Percentiles rank a stretch among this genome's conserved stretches.
phyloP scores from a whole-genome alignment of 2,113 vertebrate genomes.

The Ranitomeya variabilis region DNA sequence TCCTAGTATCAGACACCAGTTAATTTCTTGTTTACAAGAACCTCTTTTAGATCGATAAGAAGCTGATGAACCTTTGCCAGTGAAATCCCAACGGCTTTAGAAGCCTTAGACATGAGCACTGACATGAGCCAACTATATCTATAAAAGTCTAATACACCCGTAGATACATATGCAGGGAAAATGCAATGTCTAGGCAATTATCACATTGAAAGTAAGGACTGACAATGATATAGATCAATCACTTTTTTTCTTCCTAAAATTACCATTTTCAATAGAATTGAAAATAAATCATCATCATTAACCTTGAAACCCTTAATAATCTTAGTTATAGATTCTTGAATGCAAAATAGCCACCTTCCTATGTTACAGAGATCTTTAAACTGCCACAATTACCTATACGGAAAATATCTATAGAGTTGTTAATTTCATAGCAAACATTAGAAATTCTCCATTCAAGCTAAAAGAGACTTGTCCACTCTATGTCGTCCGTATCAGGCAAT shows the following conservation, averaged over 20 bases:
- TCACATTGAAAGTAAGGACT: background rate
- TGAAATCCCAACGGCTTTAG: background rate
- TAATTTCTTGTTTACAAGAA: slow-evolving; percentile 30
- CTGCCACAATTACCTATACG: background rate
- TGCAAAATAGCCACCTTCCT: too few relatives aligned
- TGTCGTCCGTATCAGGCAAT: too few relatives aligned
- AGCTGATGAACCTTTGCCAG: slow-evolving; percentile 36
- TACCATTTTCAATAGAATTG: background rate
- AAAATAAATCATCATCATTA: background rate
- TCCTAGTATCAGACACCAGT: slow-evolving; percentile 20
- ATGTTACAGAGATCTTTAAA: background rate
- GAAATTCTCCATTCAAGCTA: too few relatives aligned
- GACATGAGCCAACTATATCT: slow-evolving; percentile 13
- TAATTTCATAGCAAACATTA: too few relatives aligned
- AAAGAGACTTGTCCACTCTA: too few relatives aligned
- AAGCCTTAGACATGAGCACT: background rate
- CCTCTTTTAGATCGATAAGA: slow-evolving; percentile 21
- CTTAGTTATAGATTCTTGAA: background rate
- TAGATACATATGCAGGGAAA: background rate
- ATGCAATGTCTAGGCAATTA: background rate
- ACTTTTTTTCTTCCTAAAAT: background rate
- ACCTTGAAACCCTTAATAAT: background rate
- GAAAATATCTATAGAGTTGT: background rate
- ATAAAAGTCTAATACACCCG: background rate
- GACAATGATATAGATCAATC: background rate